Percentiles rank a stretch among this genome's conserved stretches.
Conservation (phyloP, 2,113 vertebrate genomes). For the Elanus axillaris region DNA sequence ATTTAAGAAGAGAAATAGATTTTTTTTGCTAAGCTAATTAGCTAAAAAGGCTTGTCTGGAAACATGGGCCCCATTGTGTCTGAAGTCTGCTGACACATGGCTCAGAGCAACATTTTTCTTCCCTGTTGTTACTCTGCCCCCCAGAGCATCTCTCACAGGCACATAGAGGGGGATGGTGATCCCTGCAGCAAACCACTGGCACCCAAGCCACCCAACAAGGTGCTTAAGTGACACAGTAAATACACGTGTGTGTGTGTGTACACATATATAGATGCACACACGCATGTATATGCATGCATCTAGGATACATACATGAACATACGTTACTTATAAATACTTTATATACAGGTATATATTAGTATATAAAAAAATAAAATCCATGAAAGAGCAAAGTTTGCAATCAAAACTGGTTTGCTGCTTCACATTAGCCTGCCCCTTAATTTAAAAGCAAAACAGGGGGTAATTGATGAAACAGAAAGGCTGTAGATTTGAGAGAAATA, state of each 20-base stretch:
- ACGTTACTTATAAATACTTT: not conserved
- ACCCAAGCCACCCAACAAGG: not conserved
- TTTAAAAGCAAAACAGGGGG: not conserved
- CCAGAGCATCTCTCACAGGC: not conserved
- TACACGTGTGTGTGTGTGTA: rapidly evolving
- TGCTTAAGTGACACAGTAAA: not conserved
- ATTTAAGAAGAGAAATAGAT: slow-evolving; percentile 56
- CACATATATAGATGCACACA: no score
- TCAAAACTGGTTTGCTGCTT: not conserved
- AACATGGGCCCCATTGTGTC: slow-evolving; percentile 40
- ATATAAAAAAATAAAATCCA: not conserved
- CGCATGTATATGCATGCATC: not conserved
- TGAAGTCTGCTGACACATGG: slow-evolving; percentile 30
- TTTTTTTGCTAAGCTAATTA: slow-evolving; percentile 57
- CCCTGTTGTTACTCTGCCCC: not conserved
- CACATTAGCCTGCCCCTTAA: not conserved
- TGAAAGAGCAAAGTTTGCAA: not conserved
- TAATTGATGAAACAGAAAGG: not conserved
- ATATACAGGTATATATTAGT: not conserved
- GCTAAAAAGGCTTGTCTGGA: slow-evolving; percentile 57
- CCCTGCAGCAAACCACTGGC: not conserved
- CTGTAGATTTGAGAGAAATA: not conserved
- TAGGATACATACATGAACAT: not conserved
- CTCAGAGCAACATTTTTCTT: slow-evolving; percentile 44
- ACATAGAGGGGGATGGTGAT: rapidly evolving